These are phyloP conservation scores for Sander vitreus DNA, from an alignment of 2,113 vertebrate genomes.

Conservation along the genomic window DNA sequence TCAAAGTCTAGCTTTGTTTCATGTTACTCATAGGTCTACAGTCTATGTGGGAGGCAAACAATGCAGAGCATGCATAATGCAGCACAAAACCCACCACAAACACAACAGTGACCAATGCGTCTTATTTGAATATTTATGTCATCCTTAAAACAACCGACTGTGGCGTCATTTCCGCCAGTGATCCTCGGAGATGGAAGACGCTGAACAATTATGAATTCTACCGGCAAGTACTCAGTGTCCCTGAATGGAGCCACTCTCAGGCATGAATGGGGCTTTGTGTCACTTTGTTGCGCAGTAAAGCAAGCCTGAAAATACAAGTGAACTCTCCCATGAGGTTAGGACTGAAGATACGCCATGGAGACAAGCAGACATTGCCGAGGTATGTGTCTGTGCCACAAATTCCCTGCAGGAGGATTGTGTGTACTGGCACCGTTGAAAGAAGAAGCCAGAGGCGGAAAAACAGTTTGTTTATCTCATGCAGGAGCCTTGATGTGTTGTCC, in stretches of 20 bases:
- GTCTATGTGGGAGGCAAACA: constrained; percentile 56
- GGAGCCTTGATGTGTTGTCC: constrained; percentile 52
- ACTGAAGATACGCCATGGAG: constrained; percentile 75
- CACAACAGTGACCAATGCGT: constrained; percentile 68
- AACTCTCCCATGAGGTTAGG: constrained; percentile 84
- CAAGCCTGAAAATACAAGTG: constrained; percentile 76
- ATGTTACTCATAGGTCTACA: neutral
- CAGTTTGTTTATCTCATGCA: constrained; percentile 62
- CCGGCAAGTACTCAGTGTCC: constrained; percentile 76
- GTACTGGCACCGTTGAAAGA: constrained; percentile 41
- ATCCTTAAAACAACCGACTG: constrained; percentile 71
- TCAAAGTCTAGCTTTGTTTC: constrained; percentile 64
- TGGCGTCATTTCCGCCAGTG: constrained; percentile 79
- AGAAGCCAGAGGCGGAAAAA: constrained; percentile 42
- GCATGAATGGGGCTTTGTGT: constrained; percentile 84
- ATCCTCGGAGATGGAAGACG: constrained; percentile 80
- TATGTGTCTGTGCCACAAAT: constrained; percentile 60
- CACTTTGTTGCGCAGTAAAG: constrained; percentile 67
- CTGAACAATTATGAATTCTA: constrained; percentile 83
- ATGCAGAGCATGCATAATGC: constrained; percentile 65
- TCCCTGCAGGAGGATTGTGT: constrained; percentile 35
- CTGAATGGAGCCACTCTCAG: constrained; percentile 83
- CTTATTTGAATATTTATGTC: constrained; percentile 74
- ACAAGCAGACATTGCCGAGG: constrained; percentile 66
- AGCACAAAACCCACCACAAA: constrained; percentile 65